These are phyloP conservation scores for Caligus rogercresseyi DNA, from an alignment of 1,140 invertebrate species.

Conservation along the genomic window DNA sequence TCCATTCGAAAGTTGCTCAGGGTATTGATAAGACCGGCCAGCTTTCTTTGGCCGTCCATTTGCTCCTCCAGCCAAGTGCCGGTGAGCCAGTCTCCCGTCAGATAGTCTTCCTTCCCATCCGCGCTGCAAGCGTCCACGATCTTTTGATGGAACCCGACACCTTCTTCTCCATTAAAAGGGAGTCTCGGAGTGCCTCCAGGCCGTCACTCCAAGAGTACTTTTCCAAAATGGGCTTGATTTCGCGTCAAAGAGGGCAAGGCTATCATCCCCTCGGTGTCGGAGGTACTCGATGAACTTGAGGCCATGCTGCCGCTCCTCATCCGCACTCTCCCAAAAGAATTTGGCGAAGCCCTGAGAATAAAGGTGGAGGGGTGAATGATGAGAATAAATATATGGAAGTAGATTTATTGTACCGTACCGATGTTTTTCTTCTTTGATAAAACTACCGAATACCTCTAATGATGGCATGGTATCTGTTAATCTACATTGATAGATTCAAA, in stretches of 20 bases:
- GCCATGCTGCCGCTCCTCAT: slow-evolving; percentile 16
- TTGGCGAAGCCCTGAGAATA: background rate
- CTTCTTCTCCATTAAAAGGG: slow-evolving; percentile 16
- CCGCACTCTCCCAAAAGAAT: slow-evolving; percentile 14
- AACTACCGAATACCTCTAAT: background rate
- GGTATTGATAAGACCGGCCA: slow-evolving; percentile 19
- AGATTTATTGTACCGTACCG: background rate
- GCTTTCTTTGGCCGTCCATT: slow-evolving; percentile 12
- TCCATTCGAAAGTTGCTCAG: slow-evolving; percentile 4
- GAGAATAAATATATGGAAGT: background rate
- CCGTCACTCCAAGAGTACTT: slow-evolving; percentile 15
- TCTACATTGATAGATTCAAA: no score
- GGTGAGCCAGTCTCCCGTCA: slow-evolving; percentile 16
- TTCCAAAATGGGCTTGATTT: slow-evolving; percentile 11
- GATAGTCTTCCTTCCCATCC: slow-evolving; percentile 13
- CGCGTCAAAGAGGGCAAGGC: background rate
- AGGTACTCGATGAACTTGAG: slow-evolving; percentile 17
- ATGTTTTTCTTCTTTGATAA: no score
- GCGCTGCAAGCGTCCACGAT: slow-evolving; percentile 13
- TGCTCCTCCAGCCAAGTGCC: slow-evolving; percentile 19
- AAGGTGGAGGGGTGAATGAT: background rate
- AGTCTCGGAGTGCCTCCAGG: slow-evolving; percentile 12
- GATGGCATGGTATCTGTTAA: no score
- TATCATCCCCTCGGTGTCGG: background rate
- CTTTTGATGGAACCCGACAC: slow-evolving; percentile 16